Evolutionary conservation across 2,888 invertebrate species (phyloP).

Genomic region (Buathra laborator): DNA sequence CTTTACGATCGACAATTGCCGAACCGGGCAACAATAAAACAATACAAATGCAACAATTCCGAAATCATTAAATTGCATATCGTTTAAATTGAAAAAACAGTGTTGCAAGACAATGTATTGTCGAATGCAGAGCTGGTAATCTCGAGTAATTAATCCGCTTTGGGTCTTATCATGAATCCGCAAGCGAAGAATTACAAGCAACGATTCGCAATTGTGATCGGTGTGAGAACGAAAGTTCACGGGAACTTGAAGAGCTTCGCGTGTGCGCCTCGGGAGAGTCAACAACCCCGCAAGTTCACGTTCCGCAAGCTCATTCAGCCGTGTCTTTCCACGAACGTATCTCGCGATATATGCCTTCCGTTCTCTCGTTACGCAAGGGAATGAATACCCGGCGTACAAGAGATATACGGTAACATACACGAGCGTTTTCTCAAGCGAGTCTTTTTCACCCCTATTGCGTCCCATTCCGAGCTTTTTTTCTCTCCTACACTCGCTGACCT

Average conservation of each 20-base stretch:
- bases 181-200: conserved; percentile 17
- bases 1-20: too few relatives aligned
- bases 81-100: neutral
- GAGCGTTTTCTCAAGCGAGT: conserved; percentile 1
- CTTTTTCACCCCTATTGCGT: conserved; percentile 32
- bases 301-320: conserved; percentile 34
- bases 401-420: conserved; percentile 5
- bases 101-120: neutral
- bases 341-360: conserved; percentile 36
- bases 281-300: conserved; percentile 40
- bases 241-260: conserved; percentile 32
- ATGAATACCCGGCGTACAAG: neutral
- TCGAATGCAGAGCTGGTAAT: neutral
- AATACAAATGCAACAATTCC: too few relatives aligned
- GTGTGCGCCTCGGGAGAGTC: conserved; percentile 21
- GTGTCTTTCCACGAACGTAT: conserved; percentile 19
- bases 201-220: neutral
- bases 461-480: neutral
- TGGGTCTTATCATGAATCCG: neutral
- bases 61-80: too few relatives aligned
- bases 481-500: conserved; percentile 41
- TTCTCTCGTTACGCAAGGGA: conserved; percentile 55
- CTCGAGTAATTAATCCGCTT: conserved; percentile 7
- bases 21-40: too few relatives aligned
- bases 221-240: conserved; percentile 25